Conservation (phyloP, 2,797 vertebrate species). For the Lutra lutra region DNA sequence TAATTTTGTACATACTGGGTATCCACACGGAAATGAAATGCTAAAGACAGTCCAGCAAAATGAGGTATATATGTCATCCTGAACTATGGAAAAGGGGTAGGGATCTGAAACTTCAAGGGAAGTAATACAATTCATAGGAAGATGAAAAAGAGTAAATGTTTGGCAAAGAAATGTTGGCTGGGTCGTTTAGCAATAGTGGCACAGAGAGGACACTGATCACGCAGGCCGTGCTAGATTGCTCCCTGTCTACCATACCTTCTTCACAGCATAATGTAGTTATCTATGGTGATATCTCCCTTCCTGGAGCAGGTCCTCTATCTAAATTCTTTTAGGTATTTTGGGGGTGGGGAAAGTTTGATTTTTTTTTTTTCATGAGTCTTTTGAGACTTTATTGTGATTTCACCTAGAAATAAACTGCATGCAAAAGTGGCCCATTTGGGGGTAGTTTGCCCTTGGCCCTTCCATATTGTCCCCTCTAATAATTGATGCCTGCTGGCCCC, state of each 20-base stretch:
- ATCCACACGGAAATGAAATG: neutral
- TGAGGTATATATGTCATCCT: neutral
- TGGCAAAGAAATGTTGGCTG: neutral
- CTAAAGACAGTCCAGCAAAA: neutral
- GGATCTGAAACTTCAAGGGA: neutral
- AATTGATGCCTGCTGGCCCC: neutral
- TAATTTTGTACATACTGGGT: neutral
- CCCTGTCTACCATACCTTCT: neutral
- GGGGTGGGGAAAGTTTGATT: neutral
- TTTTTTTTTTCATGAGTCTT: neutral
- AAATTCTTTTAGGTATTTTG: neutral
- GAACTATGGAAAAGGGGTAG: neutral
- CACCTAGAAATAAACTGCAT: neutral
- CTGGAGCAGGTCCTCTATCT: neutral
- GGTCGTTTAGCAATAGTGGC: neutral
- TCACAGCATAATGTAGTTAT: neutral
- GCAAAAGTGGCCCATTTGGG: neutral
- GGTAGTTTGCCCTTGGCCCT: neutral
- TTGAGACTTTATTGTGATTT: neutral
- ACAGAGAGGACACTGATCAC: neutral
- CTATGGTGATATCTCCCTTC: neutral
- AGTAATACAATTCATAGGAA: neutral
- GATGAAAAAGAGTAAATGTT: neutral
- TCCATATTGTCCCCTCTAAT: neutral
- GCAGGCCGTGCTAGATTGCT: neutral